These are phyloP conservation scores for Temnopleurus reevesii DNA, from an alignment of 53 echinoderm and acorn worm genomes.

Conservation along the genomic window DNA sequence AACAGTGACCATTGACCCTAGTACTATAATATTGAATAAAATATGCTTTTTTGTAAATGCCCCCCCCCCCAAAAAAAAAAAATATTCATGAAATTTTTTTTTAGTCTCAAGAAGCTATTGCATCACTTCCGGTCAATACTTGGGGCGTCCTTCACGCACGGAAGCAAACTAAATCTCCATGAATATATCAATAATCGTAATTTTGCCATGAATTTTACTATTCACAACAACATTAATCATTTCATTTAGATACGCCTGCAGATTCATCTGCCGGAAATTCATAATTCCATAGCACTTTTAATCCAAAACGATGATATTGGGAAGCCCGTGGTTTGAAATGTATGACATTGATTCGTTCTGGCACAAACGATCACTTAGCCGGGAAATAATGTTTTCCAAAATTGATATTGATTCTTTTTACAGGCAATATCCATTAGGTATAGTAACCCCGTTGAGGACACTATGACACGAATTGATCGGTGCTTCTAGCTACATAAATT, in stretches of 20 bases:
- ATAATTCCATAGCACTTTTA: neutral
- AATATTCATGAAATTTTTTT: no score
- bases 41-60: no score
- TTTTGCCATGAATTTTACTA: neutral
- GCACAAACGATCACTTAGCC: neutral
- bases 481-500: neutral
- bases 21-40: no score
- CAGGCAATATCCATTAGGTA: slow-evolving; percentile 22
- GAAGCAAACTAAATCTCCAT: no score
- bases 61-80: no score
- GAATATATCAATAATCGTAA: no score
- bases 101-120: no score
- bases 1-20: neutral
- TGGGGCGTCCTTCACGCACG: no score
- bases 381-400: neutral
- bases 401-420: slow-evolving; percentile 9
- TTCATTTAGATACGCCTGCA: neutral
- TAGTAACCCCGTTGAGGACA: neutral
- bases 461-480: neutral
- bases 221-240: neutral
- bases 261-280: neutral
- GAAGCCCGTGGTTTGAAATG: neutral
- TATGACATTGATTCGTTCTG: neutral
- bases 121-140: no score
- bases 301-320: neutral